Conservation (phyloP, 2,797 vertebrate genomes). For the Allobates femoralis region DNA sequence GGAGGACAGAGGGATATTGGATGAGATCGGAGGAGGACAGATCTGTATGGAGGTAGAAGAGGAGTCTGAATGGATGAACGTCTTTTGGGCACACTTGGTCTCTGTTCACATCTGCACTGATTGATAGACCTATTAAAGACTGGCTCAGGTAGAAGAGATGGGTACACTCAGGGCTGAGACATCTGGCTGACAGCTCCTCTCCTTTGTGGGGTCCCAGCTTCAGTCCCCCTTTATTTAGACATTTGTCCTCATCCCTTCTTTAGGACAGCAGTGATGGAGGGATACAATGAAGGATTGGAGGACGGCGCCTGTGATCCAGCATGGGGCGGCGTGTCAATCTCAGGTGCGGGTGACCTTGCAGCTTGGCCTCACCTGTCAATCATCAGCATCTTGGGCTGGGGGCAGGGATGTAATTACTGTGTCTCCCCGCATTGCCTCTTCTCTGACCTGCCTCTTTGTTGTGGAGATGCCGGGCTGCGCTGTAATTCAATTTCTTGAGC, state of each 20-base stretch:
- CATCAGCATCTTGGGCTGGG: conserved; percentile 33
- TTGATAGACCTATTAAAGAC: neutral
- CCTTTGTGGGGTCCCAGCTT: no score
- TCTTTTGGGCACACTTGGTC: no score
- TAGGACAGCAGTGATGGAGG: neutral
- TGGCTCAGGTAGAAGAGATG: neutral
- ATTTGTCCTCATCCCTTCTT: no score
- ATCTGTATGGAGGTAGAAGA: no score
- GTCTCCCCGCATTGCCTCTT: neutral
- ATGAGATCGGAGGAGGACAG: no score
- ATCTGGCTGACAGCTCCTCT: neutral
- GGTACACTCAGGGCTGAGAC: neutral
- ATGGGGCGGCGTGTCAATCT: neutral
- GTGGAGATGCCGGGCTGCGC: neutral
- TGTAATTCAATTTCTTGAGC: conserved; percentile 37
- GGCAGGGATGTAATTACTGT: conserved; percentile 46
- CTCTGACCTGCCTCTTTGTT: conserved; percentile 40
- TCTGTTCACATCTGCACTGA: no score
- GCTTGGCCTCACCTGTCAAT: conserved; percentile 31
- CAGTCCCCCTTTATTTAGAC: no score
- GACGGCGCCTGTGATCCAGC: conserved; percentile 30
- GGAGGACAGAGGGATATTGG: no score
- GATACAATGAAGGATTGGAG: conserved; percentile 31
- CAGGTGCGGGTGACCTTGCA: conserved; percentile 55
- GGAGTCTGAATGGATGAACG: no score